Evolutionary conservation across 2,113 vertebrate genomes (phyloP).

Genomic region (Peromyscus californicus): DNA sequence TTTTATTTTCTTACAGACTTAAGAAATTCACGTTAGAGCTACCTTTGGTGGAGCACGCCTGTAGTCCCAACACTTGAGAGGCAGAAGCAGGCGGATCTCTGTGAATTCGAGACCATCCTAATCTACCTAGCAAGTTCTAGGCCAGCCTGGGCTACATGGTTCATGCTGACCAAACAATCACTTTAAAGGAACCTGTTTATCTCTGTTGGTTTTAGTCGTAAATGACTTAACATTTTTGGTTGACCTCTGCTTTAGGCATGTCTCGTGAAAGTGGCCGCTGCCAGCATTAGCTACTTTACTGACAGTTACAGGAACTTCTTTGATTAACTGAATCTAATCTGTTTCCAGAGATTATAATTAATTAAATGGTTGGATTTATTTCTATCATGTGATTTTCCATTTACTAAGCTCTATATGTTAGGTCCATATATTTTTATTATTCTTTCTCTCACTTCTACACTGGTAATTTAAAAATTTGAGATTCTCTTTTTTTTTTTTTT

Average conservation of each 20-base stretch:
- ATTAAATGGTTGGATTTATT: conserved; percentile 13
- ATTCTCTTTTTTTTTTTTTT: neutral
- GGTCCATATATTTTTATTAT: conserved; percentile 7
- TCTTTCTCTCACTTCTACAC: neutral
- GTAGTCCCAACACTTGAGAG: neutral
- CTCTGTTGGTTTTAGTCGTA: conserved; percentile 29
- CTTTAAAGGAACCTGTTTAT: conserved; percentile 30
- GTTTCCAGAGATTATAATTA: conserved; percentile 37
- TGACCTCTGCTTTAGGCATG: neutral
- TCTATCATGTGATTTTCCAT: conserved; percentile 51
- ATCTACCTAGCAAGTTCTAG: neutral
- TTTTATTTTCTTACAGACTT: conserved; percentile 29
- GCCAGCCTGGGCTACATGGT: neutral
- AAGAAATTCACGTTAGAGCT: neutral
- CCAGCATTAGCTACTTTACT: neutral
- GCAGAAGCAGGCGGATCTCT: neutral
- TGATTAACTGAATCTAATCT: conserved; percentile 29
- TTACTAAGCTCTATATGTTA: neutral
- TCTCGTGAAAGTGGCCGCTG: neutral
- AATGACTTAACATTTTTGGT: conserved; percentile 34
- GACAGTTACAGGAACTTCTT: neutral
- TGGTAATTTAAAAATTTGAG: conserved; percentile 10
- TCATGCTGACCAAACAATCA: neutral
- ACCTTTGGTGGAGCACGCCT: neutral
- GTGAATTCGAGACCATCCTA: neutral